phyloP scores from a whole-genome alignment of 2,113 vertebrate genomes.

The Kryptolebias marmoratus region DNA sequence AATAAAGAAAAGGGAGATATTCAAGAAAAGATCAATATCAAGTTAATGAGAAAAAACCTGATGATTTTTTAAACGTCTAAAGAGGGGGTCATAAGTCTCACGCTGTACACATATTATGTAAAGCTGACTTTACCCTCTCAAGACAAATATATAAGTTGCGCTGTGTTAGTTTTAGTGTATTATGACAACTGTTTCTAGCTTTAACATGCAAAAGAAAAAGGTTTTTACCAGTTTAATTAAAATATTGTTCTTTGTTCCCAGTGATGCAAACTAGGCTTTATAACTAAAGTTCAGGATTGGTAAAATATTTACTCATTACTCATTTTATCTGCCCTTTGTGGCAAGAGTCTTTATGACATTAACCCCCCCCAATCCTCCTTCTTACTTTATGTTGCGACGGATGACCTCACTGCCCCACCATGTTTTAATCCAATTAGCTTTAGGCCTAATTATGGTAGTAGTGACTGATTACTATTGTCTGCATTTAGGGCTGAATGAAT shows the following conservation, averaged over 20 bases:
- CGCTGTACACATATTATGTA: background rate
- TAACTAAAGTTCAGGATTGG: background rate
- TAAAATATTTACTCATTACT: slow-evolving; percentile 3
- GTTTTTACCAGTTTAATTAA: too few relatives aligned
- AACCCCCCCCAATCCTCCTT: slow-evolving; percentile 9
- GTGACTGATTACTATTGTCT: slow-evolving; percentile 76
- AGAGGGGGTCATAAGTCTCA: background rate
- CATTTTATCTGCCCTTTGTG: slow-evolving; percentile 16
- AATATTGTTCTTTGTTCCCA: background rate
- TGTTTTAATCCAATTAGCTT: slow-evolving; percentile 76
- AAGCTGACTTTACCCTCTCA: background rate
- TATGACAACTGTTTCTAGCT: too few relatives aligned
- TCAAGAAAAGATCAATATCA: background rate
- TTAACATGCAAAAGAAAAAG: too few relatives aligned
- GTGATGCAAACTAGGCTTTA: background rate
- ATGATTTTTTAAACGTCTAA: background rate
- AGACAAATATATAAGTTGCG: background rate
- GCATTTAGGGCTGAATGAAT: slow-evolving; percentile 56
- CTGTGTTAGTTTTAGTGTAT: too few relatives aligned
- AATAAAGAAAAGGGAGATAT: background rate
- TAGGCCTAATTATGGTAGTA: slow-evolving; percentile 68
- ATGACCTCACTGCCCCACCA: slow-evolving; percentile 50
- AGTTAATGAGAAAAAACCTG: background rate
- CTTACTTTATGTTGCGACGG: slow-evolving; percentile 20
- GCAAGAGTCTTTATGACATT: slow-evolving; percentile 4